These are phyloP conservation scores for Ranitomeya variabilis DNA, from an alignment of 2,113 vertebrate species.

Conservation along the genomic window DNA sequence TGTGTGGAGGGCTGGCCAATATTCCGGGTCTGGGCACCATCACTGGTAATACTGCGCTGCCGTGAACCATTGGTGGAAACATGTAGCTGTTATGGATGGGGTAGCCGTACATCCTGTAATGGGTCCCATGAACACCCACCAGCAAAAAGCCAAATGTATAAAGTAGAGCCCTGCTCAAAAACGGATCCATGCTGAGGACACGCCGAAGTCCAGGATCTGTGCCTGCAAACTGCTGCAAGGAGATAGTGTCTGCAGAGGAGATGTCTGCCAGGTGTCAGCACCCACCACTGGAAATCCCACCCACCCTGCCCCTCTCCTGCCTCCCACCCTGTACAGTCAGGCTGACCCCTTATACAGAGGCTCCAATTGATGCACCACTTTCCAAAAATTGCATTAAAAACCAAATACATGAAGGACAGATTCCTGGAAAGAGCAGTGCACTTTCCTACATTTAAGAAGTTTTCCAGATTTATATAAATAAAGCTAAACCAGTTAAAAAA, in stretches of 20 bases:
- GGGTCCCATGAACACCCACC: conserved; percentile 63
- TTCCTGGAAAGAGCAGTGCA: not conserved
- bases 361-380: not conserved
- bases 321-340: not conserved
- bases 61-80: conserved; percentile 52
- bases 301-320: not conserved
- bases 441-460: no score
- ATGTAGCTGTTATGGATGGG: conserved; percentile 64
- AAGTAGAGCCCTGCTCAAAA: not conserved
- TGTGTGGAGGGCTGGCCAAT: conserved; percentile 52
- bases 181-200: conserved; percentile 23
- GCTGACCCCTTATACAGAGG: not conserved
- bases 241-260: conserved; percentile 9
- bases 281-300: conserved; percentile 13
- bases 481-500: no score
- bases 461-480: no score
- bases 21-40: conserved; percentile 40
- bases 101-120: conserved; percentile 75
- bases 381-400: not conserved
- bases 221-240: conserved; percentile 23
- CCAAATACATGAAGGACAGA: not conserved
- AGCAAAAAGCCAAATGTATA: conserved; percentile 62
- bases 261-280: conserved; percentile 48
- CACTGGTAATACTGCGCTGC: conserved; percentile 57
- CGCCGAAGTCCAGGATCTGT: not conserved